Conservation (phyloP, 2,113 vertebrate species). For the Puma concolor region DNA sequence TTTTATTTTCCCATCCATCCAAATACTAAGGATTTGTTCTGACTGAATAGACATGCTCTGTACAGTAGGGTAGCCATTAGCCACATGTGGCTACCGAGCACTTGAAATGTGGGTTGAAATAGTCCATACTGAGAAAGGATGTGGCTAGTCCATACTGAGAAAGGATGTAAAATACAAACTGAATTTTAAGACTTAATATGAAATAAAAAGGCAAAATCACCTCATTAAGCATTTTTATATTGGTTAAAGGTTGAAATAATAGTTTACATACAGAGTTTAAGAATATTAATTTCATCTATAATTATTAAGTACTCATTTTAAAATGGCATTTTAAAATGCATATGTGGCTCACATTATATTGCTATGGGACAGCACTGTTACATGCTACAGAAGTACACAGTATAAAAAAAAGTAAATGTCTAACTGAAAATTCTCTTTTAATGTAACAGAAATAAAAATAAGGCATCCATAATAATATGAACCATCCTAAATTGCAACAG, state of each 20-base stretch:
- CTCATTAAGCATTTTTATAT: background rate
- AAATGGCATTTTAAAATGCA: background rate
- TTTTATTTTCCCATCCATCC: background rate
- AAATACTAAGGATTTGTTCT: conserved; percentile 34
- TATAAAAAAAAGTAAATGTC: too few relatives aligned
- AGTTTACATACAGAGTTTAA: conserved; percentile 4
- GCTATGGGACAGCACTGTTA: background rate
- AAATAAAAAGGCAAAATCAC: conserved; percentile 18
- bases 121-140: background rate
- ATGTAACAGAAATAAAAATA: conserved; percentile 35
- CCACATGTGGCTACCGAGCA: background rate
- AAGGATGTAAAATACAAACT: conserved; percentile 27
- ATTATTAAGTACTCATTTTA: conserved; percentile 10
- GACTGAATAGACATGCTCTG: background rate
- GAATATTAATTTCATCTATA: conserved; percentile 13
- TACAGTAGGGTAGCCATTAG: background rate
- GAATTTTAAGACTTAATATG: background rate
- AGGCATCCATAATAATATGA: background rate
- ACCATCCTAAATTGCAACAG: background rate
- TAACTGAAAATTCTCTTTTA: conserved; percentile 37
- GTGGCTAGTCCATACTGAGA: background rate
- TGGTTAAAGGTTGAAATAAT: background rate
- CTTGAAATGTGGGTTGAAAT: background rate
- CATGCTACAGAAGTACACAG: background rate
- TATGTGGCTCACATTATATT: background rate